Evolutionary conservation across 23 tunicate genomes (phyloP).

Genomic region (Ascidia mentula): DNA sequence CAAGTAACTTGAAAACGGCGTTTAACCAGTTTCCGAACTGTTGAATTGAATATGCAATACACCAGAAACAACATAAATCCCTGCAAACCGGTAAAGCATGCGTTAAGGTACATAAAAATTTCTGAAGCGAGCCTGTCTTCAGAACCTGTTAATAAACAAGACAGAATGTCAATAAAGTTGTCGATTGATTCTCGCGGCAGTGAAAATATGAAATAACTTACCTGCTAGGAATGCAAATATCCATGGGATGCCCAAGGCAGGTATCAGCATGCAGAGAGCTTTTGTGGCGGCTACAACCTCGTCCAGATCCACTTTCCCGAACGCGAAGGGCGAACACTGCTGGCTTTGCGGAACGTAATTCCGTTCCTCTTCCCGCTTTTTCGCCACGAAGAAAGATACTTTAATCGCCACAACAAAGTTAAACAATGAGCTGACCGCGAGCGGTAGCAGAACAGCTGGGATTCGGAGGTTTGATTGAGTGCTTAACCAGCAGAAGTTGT

Average conservation of each 20-base stretch:
- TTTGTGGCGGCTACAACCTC: background rate
- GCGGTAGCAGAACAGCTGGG: background rate
- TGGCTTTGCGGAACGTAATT: background rate
- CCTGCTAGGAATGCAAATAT: background rate
- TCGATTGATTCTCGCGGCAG: too few relatives aligned
- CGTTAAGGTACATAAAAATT: background rate
- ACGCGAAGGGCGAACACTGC: background rate
- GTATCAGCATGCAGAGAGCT: background rate
- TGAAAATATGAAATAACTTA: too few relatives aligned
- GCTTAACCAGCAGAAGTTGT: conserved; percentile 1
- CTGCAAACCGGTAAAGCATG: background rate
- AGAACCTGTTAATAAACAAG: background rate
- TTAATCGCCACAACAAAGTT: background rate
- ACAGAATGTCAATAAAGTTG: too few relatives aligned
- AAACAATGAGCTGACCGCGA: background rate
- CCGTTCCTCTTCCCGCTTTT: background rate
- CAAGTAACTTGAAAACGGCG: background rate
- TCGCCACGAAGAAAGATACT: background rate
- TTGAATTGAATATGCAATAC: background rate
- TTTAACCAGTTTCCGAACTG: background rate
- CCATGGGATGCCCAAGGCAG: background rate
- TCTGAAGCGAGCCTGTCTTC: background rate
- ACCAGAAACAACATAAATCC: background rate
- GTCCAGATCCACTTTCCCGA: background rate
- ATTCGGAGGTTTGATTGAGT: background rate